phyloP scores from a whole-genome alignment of 2,797 vertebrate species.

The Urophycis tenuis region DNA sequence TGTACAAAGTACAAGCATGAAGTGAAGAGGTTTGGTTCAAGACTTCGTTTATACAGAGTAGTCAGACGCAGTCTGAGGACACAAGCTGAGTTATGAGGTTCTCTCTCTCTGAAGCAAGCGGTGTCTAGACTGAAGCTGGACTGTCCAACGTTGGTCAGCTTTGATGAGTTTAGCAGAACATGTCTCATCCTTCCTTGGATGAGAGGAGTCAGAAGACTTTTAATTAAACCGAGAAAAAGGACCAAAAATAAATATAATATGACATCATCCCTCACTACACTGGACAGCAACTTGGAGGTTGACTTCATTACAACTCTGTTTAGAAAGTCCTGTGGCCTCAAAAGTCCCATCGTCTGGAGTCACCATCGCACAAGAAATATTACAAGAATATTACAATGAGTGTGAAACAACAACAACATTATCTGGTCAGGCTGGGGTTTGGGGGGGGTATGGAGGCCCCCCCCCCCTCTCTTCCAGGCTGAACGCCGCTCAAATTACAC shows the following conservation, averaged over 20 bases:
- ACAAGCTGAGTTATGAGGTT: not conserved
- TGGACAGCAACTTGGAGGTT: not conserved
- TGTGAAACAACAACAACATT: not conserved
- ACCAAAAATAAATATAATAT: not conserved
- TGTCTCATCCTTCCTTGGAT: not conserved
- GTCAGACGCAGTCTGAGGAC: not conserved
- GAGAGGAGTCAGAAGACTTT: not conserved
- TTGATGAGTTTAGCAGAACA: not conserved
- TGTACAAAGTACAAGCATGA: not conserved
- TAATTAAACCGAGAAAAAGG: not conserved
- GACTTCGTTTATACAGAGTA: not conserved
- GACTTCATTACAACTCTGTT: not conserved
- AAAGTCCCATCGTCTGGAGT: too few species aligned
- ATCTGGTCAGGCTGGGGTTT: not conserved
- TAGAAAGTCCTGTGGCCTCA: too few species aligned
- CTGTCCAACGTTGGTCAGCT: not conserved
- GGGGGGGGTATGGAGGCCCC: slow-evolving; percentile 10
- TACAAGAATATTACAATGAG: too few species aligned
- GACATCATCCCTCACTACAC: not conserved
- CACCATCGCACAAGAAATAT: too few species aligned
- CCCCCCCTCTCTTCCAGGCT: slow-evolving; percentile 26
- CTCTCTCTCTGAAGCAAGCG: not conserved
- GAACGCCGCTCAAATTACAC: slow-evolving; percentile 47
- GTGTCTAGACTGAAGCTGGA: not conserved
- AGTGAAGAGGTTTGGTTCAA: not conserved